Base-by-base conservation (phyloP, 1,140 invertebrate genomes). In the Drosophila simulans region DNA sequence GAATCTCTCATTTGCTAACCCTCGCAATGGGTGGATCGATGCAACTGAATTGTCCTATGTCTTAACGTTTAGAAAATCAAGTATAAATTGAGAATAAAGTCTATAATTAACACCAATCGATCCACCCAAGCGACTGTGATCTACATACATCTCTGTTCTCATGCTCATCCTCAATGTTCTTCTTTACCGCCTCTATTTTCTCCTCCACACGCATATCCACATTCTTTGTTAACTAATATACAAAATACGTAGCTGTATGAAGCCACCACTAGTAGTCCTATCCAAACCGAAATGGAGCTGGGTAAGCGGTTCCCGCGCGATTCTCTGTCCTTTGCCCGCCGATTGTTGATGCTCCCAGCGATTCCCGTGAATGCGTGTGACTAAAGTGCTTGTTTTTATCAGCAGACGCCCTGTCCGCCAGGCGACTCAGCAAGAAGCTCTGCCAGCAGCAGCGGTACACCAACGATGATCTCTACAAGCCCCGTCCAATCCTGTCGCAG, bases 401-500 rank as follows among this genome's bases (percentile, higher is more conserved):
- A 58, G 12, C 71, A 86, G 83, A 53, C 48, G 59, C 51, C 8
- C n/a, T 69, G 58, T 69, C 80, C 34, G 22, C 57, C 15, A 66
- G 68, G 11, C 73, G 85, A 20, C 62, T 80, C 27, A 76, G 65
- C 63, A 73, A 76, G 63, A 91, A 91, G 65, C 58, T 89, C 5
- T 89, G 73, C 45, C 91, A 91, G 66, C 90, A 91, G 68, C 94
- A 95, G 88, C 93, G 94, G 59, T 95, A 95, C 76, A 94, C 94
- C 40, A 95, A 94, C 74, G 94, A 95, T 81, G 95, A 95, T 93
- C 91, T 95, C 63, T 95, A 95, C 91, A 95, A 95, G 91, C 95
- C 95, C 58, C 93, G 95, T 74, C 94, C 94, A 35, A 80, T 95
- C 22, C 71, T 90, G 51, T 86, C 92, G 77, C 72, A 91, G 79